Base-by-base conservation (phyloP, 2,797 vertebrate species). In the Enteromius argenteus region DNA sequence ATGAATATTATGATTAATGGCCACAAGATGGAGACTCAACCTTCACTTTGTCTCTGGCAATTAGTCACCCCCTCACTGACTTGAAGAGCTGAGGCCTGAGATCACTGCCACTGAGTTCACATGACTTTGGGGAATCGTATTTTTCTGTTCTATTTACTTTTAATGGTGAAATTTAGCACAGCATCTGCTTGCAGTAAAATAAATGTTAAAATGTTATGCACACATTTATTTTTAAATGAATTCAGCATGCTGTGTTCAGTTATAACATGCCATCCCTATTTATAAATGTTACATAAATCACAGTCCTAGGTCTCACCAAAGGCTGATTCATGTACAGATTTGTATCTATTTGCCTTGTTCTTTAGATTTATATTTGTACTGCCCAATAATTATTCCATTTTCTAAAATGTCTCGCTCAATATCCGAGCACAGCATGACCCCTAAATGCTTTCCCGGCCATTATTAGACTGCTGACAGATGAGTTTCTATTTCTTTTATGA, bases 21-120 rank as follows among this genome's bases (percentile, higher is more conserved):
- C 86, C 88, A 87, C 88, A 87, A 89, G 86, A 87, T 89, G 86
- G 86, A 86, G 86, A 79, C 88, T 83, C n/a, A 74, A 71, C 37
- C 82, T 84, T 78, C 82, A 84, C 74, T 78, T 84, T 71, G 82
- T 84, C 66, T 78, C 66, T 78, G 80, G 30, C 80, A 85, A 69
- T 85, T 83, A 80, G 51, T 78, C 75, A 64, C 76, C 78, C 69
- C 71, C 13, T 51, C 72, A 67, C 30, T 72, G 84, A 53, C 68
- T 71, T 46, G 74, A 84, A 79, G 11, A 67, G 75, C 75, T 53
- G 42, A 23, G 19, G 10, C n/a, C 62, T 32, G 62, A 64, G 60
- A 78, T 46, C 75, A 32, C 56, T n/a, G 39, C n/a, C 68, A 74
- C 39, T 73, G 42, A 53, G 68, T 75, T 80, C 68, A 76, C 67